Base-by-base conservation (phyloP, 2,113 vertebrate species). In the Panthera leo region DNA sequence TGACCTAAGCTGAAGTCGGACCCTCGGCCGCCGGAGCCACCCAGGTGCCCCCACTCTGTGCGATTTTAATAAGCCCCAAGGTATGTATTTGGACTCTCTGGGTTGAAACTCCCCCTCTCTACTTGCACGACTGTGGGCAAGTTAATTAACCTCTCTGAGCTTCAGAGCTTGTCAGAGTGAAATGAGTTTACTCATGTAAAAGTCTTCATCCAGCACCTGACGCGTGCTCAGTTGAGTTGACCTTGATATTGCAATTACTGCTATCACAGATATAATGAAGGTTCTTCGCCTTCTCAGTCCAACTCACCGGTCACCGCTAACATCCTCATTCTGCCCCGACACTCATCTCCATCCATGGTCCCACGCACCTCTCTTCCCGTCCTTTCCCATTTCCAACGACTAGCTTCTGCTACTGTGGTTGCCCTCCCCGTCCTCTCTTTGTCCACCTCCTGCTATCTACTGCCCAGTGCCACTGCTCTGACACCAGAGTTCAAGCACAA, bases 401-500 rank as follows among this genome's bases (percentile, higher is more conserved):
- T 29, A 31, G 31, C 25, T 84, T 65, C 53, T 48, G 29, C n/a
- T 4, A 3, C 19, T 51, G 5, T 1, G 5, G 29, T 5, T 2
- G 1, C 75, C 51, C 31, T 70, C 11, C 61, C 13, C 9, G 2
- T 14, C 23, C 9, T 9, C 2, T 68, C 36, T 85, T 36, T 55
- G 34, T 21, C 27, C 80, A 36, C 14, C 48, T 87, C 23, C 12
- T 76, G 16, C 0, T 1, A 12, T 18, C 53, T 34, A 7, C 15
- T 18, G 0, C 25, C 19, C 9, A 53, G 21, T 8, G 36, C 4
- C 48, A 48, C 7, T 3, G 18, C 3, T 68, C 71, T 12, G 8
- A 0, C 2, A 6, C 31, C 88, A 21, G 29, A 42, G 1, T 21
- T 27, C 10, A n/a, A 87, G 10, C 25, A 4, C 19, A 51, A 3